phyloP scores from a whole-genome alignment of 2,797 vertebrate species.

The Sebastes kiyomatsui region DNA sequence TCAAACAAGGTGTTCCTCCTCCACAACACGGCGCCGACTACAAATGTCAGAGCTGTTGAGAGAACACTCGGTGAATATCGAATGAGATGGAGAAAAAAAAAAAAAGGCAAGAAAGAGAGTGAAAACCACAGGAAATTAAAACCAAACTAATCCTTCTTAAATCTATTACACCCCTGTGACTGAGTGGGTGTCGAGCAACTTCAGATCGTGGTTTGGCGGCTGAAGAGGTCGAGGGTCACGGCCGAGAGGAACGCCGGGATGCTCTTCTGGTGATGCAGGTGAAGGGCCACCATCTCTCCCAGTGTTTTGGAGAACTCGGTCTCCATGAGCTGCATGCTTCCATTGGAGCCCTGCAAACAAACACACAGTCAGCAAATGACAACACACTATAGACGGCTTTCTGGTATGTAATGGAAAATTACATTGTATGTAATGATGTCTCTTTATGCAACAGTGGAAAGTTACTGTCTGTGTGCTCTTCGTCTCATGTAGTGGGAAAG shows the following conservation, averaged over 20 bases:
- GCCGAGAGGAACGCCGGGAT: constrained; percentile 90
- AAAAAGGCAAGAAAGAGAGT: not conserved
- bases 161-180: not conserved
- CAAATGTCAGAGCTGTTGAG: not conserved
- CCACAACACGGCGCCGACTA: not conserved
- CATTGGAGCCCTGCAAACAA: constrained; percentile 62
- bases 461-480: no score
- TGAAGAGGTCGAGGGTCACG: constrained; percentile 92
- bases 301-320: constrained; percentile 90
- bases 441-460: no score
- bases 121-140: not conserved
- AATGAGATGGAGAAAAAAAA: not conserved
- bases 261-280: constrained; percentile 94
- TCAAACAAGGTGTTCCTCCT: constrained; percentile 1
- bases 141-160: not conserved
- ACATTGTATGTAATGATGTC: no score
- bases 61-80: constrained; percentile 9
- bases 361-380: not conserved
- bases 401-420: no score
- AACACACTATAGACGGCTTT: not conserved
- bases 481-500: no score
- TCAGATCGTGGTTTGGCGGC: constrained; percentile 82
- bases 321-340: constrained; percentile 87
- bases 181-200: not conserved
- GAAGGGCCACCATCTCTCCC: constrained; percentile 88